Conservation (phyloP, 2,113 vertebrate genomes). For the Alligator sinensis region DNA sequence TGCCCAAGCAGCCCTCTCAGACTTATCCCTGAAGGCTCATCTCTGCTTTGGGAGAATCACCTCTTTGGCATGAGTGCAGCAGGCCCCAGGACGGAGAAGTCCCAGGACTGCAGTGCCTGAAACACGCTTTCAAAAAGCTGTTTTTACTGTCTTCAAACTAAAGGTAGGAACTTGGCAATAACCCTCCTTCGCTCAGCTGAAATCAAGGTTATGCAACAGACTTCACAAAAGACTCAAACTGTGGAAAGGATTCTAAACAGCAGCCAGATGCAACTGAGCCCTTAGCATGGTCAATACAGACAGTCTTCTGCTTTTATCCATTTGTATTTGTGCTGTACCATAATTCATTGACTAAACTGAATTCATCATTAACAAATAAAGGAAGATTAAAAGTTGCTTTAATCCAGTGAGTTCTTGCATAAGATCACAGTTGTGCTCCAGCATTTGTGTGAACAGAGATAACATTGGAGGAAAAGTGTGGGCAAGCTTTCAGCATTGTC, state of each 20-base stretch:
- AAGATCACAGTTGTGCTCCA: not conserved
- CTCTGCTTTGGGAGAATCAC: not conserved
- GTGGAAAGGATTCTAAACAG: not conserved
- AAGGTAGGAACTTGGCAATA: not conserved
- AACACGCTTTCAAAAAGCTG: not conserved
- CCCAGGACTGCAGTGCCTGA: not conserved
- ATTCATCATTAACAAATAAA: not conserved
- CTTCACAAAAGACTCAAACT: not conserved
- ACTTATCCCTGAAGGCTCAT: not conserved
- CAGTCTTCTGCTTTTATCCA: not conserved
- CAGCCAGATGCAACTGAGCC: not conserved
- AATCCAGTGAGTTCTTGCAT: not conserved
- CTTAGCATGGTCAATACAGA: not conserved
- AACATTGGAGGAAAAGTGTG: not conserved
- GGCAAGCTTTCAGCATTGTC: not conserved
- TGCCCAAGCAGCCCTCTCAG: not conserved
- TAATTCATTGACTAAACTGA: not conserved
- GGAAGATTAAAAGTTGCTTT: not conserved
- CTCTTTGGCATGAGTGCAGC: not conserved
- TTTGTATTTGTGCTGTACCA: not conserved
- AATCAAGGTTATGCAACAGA: not conserved
- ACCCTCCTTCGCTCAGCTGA: not conserved
- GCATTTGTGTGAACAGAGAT: not conserved
- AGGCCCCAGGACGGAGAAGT: not conserved
- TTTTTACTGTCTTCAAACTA: not conserved